Conservation (phyloP, 2,113 vertebrate genomes). For the Oophaga pumilio region DNA sequence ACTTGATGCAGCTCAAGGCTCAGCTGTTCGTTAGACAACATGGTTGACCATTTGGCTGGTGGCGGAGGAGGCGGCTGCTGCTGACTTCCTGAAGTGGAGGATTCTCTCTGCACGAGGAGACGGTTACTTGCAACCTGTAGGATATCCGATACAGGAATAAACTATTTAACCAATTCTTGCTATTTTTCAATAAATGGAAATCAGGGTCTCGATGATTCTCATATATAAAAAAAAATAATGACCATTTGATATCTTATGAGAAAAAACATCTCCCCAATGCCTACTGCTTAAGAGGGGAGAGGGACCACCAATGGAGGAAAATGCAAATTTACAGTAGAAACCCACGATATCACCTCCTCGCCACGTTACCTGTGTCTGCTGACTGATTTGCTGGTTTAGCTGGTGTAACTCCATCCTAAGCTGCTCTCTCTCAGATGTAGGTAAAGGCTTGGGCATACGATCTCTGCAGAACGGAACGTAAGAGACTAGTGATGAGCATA, state of each 20-base stretch:
- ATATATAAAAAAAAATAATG: too few species aligned
- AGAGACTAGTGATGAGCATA: too few species aligned
- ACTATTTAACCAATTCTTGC: too few species aligned
- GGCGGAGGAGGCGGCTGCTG: constrained; percentile 73
- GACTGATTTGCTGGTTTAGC: constrained; percentile 95
- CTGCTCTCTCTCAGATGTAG: constrained; percentile 86
- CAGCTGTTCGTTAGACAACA: constrained; percentile 91
- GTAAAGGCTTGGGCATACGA: constrained; percentile 73
- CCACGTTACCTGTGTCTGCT: constrained; percentile 90
- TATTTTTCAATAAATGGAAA: too few species aligned
- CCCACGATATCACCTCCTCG: constrained; percentile 78
- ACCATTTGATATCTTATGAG: background rate
- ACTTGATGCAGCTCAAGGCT: constrained; percentile 96
- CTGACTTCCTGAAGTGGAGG: constrained; percentile 78
- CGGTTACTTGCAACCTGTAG: constrained; percentile 86
- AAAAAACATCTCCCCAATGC: background rate
- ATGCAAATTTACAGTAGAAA: background rate
- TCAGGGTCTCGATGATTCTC: too few species aligned
- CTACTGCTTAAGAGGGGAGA: background rate
- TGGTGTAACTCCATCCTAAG: constrained; percentile 95
- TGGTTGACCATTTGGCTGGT: constrained; percentile 87
- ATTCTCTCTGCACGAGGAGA: constrained; percentile 90
- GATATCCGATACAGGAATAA: background rate
- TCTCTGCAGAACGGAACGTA: constrained; percentile 5
- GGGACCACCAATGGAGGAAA: background rate